Evolutionary conservation across 2,888 invertebrate species (phyloP).

Genomic region (Agonopterix subpropinquella): DNA sequence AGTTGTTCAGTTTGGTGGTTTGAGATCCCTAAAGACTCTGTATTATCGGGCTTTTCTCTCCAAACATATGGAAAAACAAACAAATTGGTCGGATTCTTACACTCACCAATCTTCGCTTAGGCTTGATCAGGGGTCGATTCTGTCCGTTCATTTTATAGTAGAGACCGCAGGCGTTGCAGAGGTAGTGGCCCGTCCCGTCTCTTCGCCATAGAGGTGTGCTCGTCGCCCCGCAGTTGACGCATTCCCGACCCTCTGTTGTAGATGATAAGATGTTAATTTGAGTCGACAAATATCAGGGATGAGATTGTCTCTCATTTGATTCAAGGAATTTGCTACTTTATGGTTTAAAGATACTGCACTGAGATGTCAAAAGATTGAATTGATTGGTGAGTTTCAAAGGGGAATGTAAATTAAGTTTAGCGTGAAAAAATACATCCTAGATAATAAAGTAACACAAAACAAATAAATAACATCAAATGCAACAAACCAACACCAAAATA

Average conservation of each 20-base stretch:
- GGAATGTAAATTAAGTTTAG: too few species aligned
- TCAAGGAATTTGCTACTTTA: too few species aligned
- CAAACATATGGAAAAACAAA: slow-evolving; percentile 4
- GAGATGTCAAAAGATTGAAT: too few species aligned
- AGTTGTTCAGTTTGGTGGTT: too few species aligned
- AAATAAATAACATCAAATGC: slow-evolving; percentile 17
- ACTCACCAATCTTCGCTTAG: slow-evolving; percentile 99
- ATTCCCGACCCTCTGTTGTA: slow-evolving; percentile 92
- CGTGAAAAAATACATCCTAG: not conserved
- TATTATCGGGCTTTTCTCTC: too few species aligned
- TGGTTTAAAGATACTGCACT: too few species aligned
- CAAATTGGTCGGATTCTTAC: slow-evolving; percentile 76
- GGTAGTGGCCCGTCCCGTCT: slow-evolving; percentile 98
- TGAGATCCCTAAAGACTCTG: too few species aligned
- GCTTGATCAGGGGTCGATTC: slow-evolving; percentile 98
- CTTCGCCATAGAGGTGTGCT: slow-evolving; percentile 98
- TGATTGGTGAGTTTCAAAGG: too few species aligned
- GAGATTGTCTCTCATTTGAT: too few species aligned
- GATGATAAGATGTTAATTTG: not conserved
- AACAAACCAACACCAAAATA: slow-evolving; percentile 12
- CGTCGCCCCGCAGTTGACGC: slow-evolving; percentile 99
- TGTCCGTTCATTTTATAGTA: slow-evolving; percentile 99
- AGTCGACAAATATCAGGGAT: too few species aligned
- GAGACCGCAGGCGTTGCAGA: slow-evolving; percentile 99
- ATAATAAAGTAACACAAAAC: slow-evolving; percentile 1